Base-by-base conservation (phyloP, 2,797 vertebrate genomes). In the Acestrorhynchus altus region DNA sequence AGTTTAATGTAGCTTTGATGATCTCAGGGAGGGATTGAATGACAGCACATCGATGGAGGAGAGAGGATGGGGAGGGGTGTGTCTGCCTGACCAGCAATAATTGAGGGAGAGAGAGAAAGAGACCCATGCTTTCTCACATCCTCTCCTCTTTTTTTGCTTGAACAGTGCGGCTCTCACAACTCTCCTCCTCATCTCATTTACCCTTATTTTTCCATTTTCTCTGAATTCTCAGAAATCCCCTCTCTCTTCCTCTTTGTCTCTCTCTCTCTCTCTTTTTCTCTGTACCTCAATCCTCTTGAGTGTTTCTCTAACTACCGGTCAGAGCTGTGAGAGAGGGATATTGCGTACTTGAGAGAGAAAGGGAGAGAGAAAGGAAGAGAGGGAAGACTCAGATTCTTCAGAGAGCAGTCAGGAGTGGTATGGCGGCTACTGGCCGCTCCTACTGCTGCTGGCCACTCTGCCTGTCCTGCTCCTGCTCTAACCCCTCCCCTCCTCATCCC, bases 401-500 rank as follows among this genome's bases (percentile, higher is more conserved):
- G 35, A 20, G 40, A 47, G 10, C 24, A 18, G 51, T 2, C 28
- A 11, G 51, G 22, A 6, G 26, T 20, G 20, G 61, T 40, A 81
- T 85, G 82, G 79, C 83, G 61, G 71, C 31, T 26, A 63, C 65
- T 35, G 75, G 52, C 74, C 71, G 75, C 73, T 56, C 81, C 64
- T 64, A 73, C 72, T 79, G 60, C 54, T 82, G 57, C 69, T 63
- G 77, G 57, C 74, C 77, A 28, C 68, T 81, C 69, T 77, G 74
- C 69, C 46, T 76, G 31, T 20, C 63, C 18, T 64, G 28, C 57
- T 64, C 46, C 57, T 44, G 49, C 54, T 72, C 68, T 52, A 54
- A 49, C 60, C 5, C 60, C n/a, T 63, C 40, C 13, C 42, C 89
- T 86, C 87, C 89, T 52, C 68, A 92, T 86, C 86, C 81, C 61